Evolutionary conservation across 2,888 invertebrate species (phyloP).

Genomic region (Syrista parreyssii): DNA sequence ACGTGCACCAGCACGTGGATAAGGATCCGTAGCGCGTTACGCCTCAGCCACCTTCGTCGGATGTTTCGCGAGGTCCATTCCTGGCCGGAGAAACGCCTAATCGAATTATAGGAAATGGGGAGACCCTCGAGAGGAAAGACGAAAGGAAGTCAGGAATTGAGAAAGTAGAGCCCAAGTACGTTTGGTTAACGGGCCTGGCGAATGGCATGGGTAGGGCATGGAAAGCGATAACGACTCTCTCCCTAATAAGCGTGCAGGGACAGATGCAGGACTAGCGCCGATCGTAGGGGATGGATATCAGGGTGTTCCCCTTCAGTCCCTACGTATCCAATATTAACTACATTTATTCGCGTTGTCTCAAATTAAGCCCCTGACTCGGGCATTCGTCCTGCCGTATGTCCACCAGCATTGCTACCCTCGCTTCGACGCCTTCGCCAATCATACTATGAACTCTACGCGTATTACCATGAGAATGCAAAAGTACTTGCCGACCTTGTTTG

Average conservation of each 20-base stretch:
- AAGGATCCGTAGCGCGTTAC: not conserved
- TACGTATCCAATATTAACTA: slow-evolving; percentile 63
- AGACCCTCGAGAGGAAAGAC: not conserved
- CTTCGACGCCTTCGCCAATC: slow-evolving; percentile 27
- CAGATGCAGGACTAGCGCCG: slow-evolving; percentile 55
- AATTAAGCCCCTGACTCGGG: slow-evolving; percentile 54
- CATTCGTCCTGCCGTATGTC: slow-evolving; percentile 38
- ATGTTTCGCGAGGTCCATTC: not conserved
- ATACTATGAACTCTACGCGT: slow-evolving; percentile 48
- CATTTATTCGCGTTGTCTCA: slow-evolving; percentile 65
- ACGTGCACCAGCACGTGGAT: not conserved
- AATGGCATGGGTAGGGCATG: not conserved
- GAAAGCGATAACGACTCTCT: not conserved
- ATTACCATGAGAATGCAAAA: slow-evolving; percentile 22
- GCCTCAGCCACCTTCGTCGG: not conserved
- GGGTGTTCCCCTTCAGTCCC: slow-evolving; percentile 20
- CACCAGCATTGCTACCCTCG: slow-evolving; percentile 19
- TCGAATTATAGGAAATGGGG: slow-evolving; percentile 52
- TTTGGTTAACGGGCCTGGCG: not conserved
- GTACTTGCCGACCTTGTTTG: not conserved
- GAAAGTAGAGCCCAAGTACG: not conserved
- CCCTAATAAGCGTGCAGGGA: slow-evolving; percentile 43
- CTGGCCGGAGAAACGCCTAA: slow-evolving; percentile 54
- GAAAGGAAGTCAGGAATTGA: not conserved
- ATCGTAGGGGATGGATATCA: slow-evolving; percentile 37